phyloP scores from a whole-genome alignment of 2,113 vertebrate genomes.

The Nansenia antarctica region DNA sequence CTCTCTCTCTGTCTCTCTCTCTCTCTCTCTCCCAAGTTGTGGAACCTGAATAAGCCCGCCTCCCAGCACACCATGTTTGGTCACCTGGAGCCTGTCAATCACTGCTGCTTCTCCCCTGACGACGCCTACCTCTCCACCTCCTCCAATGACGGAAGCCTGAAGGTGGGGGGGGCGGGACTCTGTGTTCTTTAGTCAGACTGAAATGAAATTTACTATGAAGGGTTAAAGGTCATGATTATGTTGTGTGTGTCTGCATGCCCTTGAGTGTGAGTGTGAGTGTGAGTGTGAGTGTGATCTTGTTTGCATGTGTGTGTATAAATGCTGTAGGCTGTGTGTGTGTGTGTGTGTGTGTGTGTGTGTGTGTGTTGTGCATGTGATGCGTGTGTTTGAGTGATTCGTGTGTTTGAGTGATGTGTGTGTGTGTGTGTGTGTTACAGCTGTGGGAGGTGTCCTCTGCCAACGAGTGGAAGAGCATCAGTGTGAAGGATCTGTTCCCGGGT shows the following conservation, averaged over 20 bases:
- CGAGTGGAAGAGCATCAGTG: constrained; percentile 81
- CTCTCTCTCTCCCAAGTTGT: constrained; percentile 75
- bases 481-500: constrained; percentile 75
- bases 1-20: constrained; percentile 6
- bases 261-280: neutral
- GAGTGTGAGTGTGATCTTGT: neutral
- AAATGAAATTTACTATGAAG: no score
- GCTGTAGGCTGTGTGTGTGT: neutral
- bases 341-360: neutral
- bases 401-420: neutral
- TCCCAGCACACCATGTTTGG: constrained; percentile 95
- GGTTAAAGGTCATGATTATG: no score
- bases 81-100: constrained; percentile 83
- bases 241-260: neutral
- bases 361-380: neutral
- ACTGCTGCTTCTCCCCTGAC: constrained; percentile 94
- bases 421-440: constrained; percentile 71
- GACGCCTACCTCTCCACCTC: constrained; percentile 87
- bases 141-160: constrained; percentile 91
- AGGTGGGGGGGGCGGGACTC: constrained; percentile 70
- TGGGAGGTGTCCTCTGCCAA: constrained; percentile 84
- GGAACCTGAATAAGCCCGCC: constrained; percentile 83
- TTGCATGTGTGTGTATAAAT: neutral
- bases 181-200: no score
- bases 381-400: neutral